Base-by-base conservation (phyloP, 2,888 invertebrate genomes). In the Pimpla rufipes region DNA sequence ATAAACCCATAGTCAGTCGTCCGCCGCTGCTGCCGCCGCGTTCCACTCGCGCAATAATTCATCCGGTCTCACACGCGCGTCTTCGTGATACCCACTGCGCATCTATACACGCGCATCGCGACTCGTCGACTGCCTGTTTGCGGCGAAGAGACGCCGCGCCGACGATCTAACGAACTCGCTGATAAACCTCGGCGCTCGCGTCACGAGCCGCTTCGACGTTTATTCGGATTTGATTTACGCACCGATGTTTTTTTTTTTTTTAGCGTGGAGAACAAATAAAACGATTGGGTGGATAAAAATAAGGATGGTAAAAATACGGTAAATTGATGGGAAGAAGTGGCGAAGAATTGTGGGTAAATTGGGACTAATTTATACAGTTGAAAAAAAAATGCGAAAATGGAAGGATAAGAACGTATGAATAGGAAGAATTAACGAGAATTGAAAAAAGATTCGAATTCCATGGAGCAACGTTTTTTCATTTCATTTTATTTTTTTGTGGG, bases 11-110 rank as follows among this genome's bases (percentile, higher is more conserved):
- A 73, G 71, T 52, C 29, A 29, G 29, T 2, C 29, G 29, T 5
- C 57, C 71, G 82, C 79, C 75, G 79, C 79, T 67, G 79, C 76
- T 5, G 2, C 83, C 76, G 66, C 71, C 50, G 71, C 71, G 59
- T 67, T 76, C 62, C 37, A 62, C 79, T 67, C 67, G 71, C 55
- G 75, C 79, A 83, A 83, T 83, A 79, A 83, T 83, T 83, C 83
- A 83, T 83, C 79, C 70, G 52, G 71, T 47, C 64, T 78, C 68
- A 62, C 35, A 55, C 35, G 45, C 55, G 45, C 52, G 37, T 52
- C 62, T 37, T 37, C 62, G 37, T 62, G 59, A 45, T 47, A 16
- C n/a, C 7, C 18, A 8, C 0, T n/a, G 6, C 2, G 42, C 57
- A 59, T 29, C 5, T 29, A 29, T 29, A 29, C 5, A 29, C 29